Percentiles rank a stretch among this genome's conserved stretches.
These are phyloP conservation scores for Mandrillus leucophaeus DNA, from an alignment of 2,113 vertebrate species.

Conservation along the genomic window DNA sequence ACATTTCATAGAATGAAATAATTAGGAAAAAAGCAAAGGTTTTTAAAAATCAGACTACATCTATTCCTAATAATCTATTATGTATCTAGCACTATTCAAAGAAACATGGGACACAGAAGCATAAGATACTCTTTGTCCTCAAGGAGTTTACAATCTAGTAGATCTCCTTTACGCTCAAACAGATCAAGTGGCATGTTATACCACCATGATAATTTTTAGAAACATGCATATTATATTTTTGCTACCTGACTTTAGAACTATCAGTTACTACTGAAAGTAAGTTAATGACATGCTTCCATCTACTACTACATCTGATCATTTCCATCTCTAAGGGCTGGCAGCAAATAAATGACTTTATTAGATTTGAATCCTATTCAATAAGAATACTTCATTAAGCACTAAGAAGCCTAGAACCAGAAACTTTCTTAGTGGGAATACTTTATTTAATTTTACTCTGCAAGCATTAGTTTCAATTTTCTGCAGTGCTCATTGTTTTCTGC, in stretches of 20 bases:
- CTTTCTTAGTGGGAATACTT: not conserved
- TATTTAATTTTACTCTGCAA: not conserved
- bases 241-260: not conserved
- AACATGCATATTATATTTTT: not conserved
- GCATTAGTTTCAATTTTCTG: not conserved
- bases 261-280: not conserved
- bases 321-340: not conserved
- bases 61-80: not conserved
- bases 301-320: not conserved
- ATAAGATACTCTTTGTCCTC: not conserved
- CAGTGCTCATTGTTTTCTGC: not conserved
- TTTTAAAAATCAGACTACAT: conserved; percentile 8
- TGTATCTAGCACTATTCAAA: not conserved
- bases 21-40: not conserved
- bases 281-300: not conserved
- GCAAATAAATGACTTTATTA: not conserved
- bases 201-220: not conserved
- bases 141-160: not conserved
- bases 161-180: not conserved
- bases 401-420: not conserved
- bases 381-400: not conserved
- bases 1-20: not conserved
- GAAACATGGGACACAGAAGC: not conserved
- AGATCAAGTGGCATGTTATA: not conserved
- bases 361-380: not conserved